Evolutionary conservation across 2,888 invertebrate species (phyloP), one percentile per base, ranked within the genome.

Genomic region (Steinernema scapterisci): DNA sequence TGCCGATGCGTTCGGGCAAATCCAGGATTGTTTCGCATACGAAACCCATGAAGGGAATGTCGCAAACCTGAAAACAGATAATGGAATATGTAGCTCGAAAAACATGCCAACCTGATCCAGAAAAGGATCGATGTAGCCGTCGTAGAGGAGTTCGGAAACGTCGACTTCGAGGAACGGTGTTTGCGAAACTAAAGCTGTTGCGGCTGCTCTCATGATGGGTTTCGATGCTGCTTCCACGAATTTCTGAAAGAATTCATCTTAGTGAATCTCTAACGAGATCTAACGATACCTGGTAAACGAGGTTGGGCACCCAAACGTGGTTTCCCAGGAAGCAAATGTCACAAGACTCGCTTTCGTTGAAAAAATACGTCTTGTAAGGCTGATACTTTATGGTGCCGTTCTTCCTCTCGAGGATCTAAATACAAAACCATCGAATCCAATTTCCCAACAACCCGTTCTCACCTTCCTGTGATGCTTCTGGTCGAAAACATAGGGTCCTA

Each of bases 401-500:
- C 19, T 75, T 82, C 5, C 79, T 76, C 19, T 79, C 75, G n/a
- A 83, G 74, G 13, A 86, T 76, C 81, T 83, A 56, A 38, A 38
- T 38, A 38, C 5, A 9, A 73, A 78, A 75, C 19, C 25, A 3
- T 16, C 11, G 5, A 71, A n/a, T 11, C 38, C 23, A 9, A 75
- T 70, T n/a, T n/a, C 76, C n/a, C 16, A 21, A 6, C 16, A n/a
- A n/a, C 21, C 27, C 19, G 5, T 0, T 23, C 27, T 54, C 21
- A 85, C 84, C 72, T 82, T 80, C 75, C 86, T 78, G 74, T 82
- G 82, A 51, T 84, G 76, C 45, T 77, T 82, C 73, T 86, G 84
- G 75, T 85, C 82, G 75, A 86, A 88, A 23, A 81, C 81, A 75
- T 87, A 88, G 0, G 88, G 88, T 6, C 88, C 88, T 16, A 79